Base-by-base conservation (phyloP, 2,113 vertebrate genomes). In the Rynchops niger region DNA sequence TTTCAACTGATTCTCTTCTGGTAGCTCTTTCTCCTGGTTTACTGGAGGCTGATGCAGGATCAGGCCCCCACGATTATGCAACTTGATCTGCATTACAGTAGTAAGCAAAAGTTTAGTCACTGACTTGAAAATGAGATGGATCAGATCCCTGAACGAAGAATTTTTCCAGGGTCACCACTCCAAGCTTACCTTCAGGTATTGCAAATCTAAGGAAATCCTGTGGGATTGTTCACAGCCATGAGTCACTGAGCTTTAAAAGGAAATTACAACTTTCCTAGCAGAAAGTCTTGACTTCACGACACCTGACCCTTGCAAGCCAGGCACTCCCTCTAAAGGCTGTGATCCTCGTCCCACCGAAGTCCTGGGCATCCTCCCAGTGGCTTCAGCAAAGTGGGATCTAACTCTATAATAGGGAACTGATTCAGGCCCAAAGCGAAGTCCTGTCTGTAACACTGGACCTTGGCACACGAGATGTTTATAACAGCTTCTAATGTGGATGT, bases 221-320 rank as follows among this genome's bases (percentile, higher is more conserved):
- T 79, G 93, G 95, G 96, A 95, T 96, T 96, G 96, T 94, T 95
- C 95, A 74, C 63, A 93, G 96, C 90, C 94, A 40, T 30, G 97
- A 97, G 80, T 97, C 97, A 97, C 79, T 9, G 36, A 93, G 78
- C 84, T 90, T 94, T 93, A 77, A 96, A 96, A 95, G 97, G 97
- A 97, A 97, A 97, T 97, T 95, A 96, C 96, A 96, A 94, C 88
- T 93, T 96, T 95, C 93, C 92, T 96, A 96, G 73, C 84, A 91
- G 69, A 96, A 97, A 96, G 87, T 71, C 80, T 52, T 85, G 83
- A 94, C 95, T 96, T 86, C 45, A 47, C 2, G 53, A 95, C 92
- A 96, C 94, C 97, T 96, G 96, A 97, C 94, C 94, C 94, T 93
- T 12, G 0, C 62, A 82, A 86, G 38, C n/a, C 76, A 92, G 97